phyloP scores from a whole-genome alignment of 2,113 vertebrate genomes.

The Egretta garzetta region DNA sequence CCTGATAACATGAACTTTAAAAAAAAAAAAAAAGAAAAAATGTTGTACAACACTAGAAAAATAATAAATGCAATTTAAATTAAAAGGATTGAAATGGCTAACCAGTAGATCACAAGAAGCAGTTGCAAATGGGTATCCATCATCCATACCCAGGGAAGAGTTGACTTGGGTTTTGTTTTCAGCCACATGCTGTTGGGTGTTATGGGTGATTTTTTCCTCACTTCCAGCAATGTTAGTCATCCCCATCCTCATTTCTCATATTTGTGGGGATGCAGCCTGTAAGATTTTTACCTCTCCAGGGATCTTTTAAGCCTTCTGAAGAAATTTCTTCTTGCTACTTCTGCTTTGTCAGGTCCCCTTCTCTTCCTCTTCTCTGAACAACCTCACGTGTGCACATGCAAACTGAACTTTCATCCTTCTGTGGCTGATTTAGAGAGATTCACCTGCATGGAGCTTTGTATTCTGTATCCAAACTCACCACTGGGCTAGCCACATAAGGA shows the following conservation, averaged over 20 bases:
- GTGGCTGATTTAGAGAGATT: background rate
- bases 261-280: background rate
- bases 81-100: background rate
- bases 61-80: background rate
- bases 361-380: background rate
- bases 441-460: background rate
- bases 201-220: background rate
- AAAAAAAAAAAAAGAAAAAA: background rate
- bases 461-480: background rate
- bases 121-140: background rate
- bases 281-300: background rate
- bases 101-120: background rate
- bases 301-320: background rate
- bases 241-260: background rate
- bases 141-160: background rate
- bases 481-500: too few species aligned
- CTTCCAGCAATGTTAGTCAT: background rate
- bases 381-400: background rate
- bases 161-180: background rate
- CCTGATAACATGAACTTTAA: background rate
- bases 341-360: background rate
- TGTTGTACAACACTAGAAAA: background rate
- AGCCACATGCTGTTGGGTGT: background rate
- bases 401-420: background rate
- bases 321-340: background rate